A percentile compares a stretch with the other conserved stretches of the same genome.
phyloP scores from a whole-genome alignment of 2,113 vertebrate genomes.

The Chaetura pelagica region DNA sequence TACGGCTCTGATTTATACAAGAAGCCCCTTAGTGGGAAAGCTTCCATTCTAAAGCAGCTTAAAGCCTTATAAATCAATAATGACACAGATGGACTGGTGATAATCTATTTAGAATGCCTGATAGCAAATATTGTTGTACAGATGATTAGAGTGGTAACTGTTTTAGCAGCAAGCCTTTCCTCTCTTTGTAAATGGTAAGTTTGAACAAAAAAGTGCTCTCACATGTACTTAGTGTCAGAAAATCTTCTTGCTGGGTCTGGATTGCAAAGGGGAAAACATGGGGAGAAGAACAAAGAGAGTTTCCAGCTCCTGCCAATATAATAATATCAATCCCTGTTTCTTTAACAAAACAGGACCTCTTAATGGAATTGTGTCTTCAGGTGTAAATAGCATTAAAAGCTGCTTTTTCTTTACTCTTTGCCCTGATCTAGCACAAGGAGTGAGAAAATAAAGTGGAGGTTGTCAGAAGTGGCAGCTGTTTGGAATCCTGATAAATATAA shows the following conservation, averaged over 20 bases:
- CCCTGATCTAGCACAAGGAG: constrained; percentile 86
- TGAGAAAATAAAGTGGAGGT: constrained; percentile 96
- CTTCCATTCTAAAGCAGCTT: constrained; percentile 98
- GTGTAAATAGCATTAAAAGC: constrained; percentile 94
- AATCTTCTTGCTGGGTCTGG: constrained; percentile 78
- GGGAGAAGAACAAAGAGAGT: constrained; percentile 88
- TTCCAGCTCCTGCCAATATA: constrained; percentile 87
- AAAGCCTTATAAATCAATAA: constrained; percentile 99
- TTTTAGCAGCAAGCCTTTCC: constrained; percentile 87
- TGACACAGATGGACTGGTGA: constrained; percentile 99
- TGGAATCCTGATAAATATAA: constrained; percentile 99
- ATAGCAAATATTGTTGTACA: constrained; percentile 99
- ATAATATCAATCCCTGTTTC: constrained; percentile 92
- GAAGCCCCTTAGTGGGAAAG: constrained; percentile 91
- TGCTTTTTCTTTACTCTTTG: constrained; percentile 86
- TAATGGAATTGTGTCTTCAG: constrained; percentile 91
- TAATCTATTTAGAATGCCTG: constrained; percentile 99
- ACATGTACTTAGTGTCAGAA: constrained; percentile 77
- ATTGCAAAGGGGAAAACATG: constrained; percentile 78
- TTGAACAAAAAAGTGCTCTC: constrained; percentile 79
- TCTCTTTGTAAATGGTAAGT: constrained; percentile 82
- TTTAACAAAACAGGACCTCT: constrained; percentile 89
- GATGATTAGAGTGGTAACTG: constrained; percentile 97
- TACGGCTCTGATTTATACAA: constrained; percentile 90
- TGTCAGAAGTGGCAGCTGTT: constrained; percentile 99